phyloP scores from a whole-genome alignment of 2,797 vertebrate genomes.

The Acanthurus lineatus region DNA sequence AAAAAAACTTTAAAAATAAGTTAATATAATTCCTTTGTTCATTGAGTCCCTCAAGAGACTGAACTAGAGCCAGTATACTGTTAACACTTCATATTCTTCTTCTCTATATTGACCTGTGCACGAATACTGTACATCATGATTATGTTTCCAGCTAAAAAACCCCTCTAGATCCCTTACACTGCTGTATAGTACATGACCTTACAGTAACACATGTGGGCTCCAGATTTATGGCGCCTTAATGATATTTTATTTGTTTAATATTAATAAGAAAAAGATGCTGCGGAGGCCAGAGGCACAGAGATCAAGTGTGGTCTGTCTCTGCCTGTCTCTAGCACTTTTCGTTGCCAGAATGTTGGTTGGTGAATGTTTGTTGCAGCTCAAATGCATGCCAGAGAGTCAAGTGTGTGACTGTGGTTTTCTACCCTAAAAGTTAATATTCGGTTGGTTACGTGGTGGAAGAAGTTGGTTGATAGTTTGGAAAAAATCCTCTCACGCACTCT shows the following conservation, averaged over 20 bases:
- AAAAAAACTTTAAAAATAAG: too few species aligned
- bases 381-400: neutral
- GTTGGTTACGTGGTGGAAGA: slow-evolving; percentile 19
- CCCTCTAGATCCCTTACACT: neutral
- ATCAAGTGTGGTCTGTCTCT: slow-evolving; percentile 10
- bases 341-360: slow-evolving; percentile 2
- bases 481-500: slow-evolving; percentile 36
- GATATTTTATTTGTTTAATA: slow-evolving; percentile 20
- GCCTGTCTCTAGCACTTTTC: neutral
- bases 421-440: slow-evolving; percentile 4
- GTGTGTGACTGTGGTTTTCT: slow-evolving; percentile 30
- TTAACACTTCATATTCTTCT: neutral
- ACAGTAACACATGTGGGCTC: slow-evolving; percentile 1
- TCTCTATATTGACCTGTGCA: neutral
- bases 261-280: slow-evolving; percentile 50
- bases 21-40: neutral
- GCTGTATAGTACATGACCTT: neutral
- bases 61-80: neutral
- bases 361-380: slow-evolving; percentile 6
- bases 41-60: neutral
- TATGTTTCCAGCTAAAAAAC: neutral
- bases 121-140: neutral
- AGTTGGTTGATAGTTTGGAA: slow-evolving; percentile 26
- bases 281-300: neutral
- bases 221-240: slow-evolving; percentile 5